These are phyloP conservation scores for Lysandra coridon DNA, from an alignment of 2,888 invertebrate genomes.

Conservation along the genomic window DNA sequence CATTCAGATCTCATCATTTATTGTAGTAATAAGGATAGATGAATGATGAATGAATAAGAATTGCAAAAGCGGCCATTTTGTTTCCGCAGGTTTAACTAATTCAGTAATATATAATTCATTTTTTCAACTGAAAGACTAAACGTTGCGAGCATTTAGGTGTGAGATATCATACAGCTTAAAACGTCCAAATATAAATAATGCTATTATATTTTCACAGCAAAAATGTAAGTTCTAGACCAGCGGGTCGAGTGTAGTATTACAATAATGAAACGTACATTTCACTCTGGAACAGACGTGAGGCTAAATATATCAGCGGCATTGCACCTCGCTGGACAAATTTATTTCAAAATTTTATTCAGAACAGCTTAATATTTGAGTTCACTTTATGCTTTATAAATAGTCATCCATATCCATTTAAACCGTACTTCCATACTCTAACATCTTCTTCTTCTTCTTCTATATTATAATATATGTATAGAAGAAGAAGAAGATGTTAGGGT, in stretches of 20 bases:
- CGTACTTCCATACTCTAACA: too few species aligned
- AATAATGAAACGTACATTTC: constrained; percentile 50
- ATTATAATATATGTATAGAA: too few species aligned
- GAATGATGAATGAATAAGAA: neutral
- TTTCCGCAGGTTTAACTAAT: neutral
- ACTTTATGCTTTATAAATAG: neutral
- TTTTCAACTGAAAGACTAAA: neutral
- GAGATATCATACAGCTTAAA: constrained; percentile 30
- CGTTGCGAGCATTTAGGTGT: constrained; percentile 12
- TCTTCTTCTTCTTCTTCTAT: too few species aligned
- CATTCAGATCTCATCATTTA: too few species aligned
- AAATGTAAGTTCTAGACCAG: constrained; percentile 43
- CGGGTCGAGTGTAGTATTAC: constrained; percentile 48
- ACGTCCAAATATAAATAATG: constrained; percentile 41
- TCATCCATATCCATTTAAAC: neutral
- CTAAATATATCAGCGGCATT: constrained; percentile 44
- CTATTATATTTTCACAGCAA: constrained; percentile 42
- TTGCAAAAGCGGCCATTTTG: neutral
- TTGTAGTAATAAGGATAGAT: too few species aligned
- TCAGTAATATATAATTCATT: neutral
- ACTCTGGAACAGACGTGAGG: constrained; percentile 43
- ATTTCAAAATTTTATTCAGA: constrained; percentile 35
- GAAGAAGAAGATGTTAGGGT: too few species aligned
- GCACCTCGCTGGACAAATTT: constrained; percentile 43
- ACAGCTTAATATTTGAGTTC: neutral